phyloP scores from a whole-genome alignment of 1,140 invertebrate species.

The Platorchestia sp. region DNA sequence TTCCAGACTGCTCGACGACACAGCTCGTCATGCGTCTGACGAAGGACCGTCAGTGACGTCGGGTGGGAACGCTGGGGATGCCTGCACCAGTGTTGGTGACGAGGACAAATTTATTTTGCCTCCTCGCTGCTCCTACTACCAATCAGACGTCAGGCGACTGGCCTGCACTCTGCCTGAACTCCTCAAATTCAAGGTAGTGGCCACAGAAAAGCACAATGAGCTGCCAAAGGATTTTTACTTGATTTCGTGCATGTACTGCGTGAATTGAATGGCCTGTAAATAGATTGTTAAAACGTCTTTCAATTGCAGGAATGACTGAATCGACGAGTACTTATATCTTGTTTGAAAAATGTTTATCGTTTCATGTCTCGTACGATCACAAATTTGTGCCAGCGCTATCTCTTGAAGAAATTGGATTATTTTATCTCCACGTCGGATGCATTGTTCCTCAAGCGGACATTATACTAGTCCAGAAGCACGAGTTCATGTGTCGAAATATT shows the following conservation, averaged over 20 bases:
- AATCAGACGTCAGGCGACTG: neutral
- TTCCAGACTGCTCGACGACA: neutral
- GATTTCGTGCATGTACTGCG: neutral
- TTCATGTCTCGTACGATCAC: neutral
- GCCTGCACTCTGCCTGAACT: neutral
- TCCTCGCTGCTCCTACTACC: slow-evolving; percentile 6
- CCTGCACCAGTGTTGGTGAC: neutral
- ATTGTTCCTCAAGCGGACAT: neutral
- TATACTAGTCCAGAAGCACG: no score
- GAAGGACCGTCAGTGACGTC: neutral
- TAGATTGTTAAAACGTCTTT: neutral
- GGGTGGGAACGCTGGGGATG: neutral
- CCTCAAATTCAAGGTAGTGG: neutral
- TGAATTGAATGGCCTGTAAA: neutral
- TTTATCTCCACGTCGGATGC: neutral
- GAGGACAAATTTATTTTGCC: neutral
- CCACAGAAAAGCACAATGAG: neutral
- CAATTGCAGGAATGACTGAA: neutral
- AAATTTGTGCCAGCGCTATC: neutral
- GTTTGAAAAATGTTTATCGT: neutral
- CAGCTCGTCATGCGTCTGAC: neutral
- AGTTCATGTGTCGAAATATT: no score
- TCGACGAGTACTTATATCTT: neutral
- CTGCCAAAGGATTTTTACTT: neutral
- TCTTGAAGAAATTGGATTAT: neutral